Percentiles rank a stretch among this genome's conserved stretches.
Conservation (phyloP, 2,888 invertebrate genomes). For the Morpho helenor region DNA sequence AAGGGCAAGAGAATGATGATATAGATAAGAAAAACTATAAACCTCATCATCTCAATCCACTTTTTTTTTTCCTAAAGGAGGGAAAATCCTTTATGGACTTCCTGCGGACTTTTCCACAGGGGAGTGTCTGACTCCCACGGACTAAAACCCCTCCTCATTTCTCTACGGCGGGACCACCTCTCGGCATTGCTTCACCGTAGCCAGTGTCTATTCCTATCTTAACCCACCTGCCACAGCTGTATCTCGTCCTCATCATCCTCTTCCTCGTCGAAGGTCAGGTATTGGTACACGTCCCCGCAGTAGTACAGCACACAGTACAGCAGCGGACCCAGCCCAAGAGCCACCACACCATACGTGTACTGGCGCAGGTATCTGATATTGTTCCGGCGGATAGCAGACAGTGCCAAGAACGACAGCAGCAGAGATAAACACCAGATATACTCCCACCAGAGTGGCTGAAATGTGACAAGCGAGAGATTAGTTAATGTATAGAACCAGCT, state of each 20-base stretch:
- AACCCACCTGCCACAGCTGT: constrained; percentile 89
- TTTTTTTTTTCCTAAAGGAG: too few relatives aligned
- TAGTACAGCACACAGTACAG: constrained; percentile 90
- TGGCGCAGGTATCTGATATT: constrained; percentile 86
- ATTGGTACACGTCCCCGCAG: constrained; percentile 90
- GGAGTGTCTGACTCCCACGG: too few relatives aligned
- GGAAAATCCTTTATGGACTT: too few relatives aligned
- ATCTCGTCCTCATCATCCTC: constrained; percentile 80
- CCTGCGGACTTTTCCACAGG: too few relatives aligned
- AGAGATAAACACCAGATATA: constrained; percentile 94
- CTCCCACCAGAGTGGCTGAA: constrained; percentile 93
- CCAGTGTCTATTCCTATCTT: neutral
- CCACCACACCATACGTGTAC: constrained; percentile 85
- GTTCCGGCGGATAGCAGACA: constrained; percentile 92
- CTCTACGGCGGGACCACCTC: too few relatives aligned
- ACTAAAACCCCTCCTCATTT: too few relatives aligned
- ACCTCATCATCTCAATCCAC: too few relatives aligned
- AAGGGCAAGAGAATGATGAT: too few relatives aligned
- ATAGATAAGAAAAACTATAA: too few relatives aligned
- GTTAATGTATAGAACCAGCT: too few relatives aligned
- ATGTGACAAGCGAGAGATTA: neutral
- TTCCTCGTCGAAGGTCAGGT: constrained; percentile 77
- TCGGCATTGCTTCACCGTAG: too few relatives aligned
- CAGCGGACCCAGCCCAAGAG: constrained; percentile 88
- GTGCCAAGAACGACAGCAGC: constrained; percentile 89